These are phyloP conservation scores for Danionella dracula DNA, from an alignment of 2,797 vertebrate genomes.

Conservation along the genomic window DNA sequence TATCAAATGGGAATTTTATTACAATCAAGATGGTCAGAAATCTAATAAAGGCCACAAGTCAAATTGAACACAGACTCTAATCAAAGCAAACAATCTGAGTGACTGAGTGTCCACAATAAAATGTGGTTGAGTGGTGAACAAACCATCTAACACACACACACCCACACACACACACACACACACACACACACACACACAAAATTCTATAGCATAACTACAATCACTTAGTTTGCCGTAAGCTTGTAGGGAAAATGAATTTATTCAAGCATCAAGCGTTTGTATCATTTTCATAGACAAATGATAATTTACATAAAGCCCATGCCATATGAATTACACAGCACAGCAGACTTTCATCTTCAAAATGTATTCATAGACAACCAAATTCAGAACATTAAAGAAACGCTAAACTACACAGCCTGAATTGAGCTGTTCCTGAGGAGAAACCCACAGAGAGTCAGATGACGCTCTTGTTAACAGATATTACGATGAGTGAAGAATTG, in stretches of 20 bases:
- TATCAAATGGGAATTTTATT: background rate
- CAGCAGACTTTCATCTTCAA: no score
- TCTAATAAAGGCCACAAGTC: constrained; percentile 42
- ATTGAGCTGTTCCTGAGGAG: background rate
- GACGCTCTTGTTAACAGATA: constrained; percentile 23
- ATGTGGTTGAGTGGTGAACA: constrained; percentile 30
- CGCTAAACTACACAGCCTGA: background rate
- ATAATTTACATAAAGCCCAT: background rate
- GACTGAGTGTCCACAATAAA: constrained; percentile 6
- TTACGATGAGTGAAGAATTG: constrained; percentile 10
- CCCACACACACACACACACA: no score
- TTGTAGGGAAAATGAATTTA: no score
- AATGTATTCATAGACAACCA: background rate
- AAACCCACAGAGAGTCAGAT: constrained; percentile 7
- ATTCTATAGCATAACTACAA: no score
- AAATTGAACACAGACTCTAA: constrained; percentile 32
- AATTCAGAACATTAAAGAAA: background rate
- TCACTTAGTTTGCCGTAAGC: no score
- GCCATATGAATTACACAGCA: background rate
- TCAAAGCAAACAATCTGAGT: constrained; percentile 18
- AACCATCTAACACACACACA: no score
- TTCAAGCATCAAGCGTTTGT: constrained; percentile 32
- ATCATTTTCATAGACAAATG: no score
- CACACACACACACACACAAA: no score
- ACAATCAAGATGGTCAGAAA: constrained; percentile 7